Conservation (phyloP, 2,113 vertebrate genomes). For the Motacilla tschutschensis region DNA sequence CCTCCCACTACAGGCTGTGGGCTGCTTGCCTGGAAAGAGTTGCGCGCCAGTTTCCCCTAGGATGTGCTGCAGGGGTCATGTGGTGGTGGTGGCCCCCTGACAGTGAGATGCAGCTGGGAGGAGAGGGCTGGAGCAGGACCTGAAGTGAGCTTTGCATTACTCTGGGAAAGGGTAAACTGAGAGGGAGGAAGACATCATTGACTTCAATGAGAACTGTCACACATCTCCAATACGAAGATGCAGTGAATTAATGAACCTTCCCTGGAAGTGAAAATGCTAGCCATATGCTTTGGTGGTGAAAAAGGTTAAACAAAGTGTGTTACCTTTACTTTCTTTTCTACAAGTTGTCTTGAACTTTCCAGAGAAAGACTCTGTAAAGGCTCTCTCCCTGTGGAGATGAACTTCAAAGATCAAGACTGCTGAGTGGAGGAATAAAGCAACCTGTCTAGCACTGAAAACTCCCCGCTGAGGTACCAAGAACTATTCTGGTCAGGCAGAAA, state of each 20-base stretch:
- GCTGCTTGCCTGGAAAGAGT: background rate
- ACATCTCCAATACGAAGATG: background rate
- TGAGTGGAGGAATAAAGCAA: background rate
- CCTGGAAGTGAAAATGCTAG: background rate
- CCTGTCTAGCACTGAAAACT: background rate
- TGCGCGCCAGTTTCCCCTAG: background rate
- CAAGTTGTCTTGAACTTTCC: background rate
- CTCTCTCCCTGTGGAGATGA: background rate
- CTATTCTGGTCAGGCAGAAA: background rate
- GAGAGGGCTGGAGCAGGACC: background rate
- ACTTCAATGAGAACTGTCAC: background rate
- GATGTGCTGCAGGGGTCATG: fast-evolving
- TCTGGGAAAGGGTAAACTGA: background rate
- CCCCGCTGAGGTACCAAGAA: background rate
- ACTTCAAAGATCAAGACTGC: background rate
- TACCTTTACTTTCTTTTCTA: background rate
- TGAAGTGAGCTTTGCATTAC: background rate
- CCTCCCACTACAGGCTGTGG: background rate
- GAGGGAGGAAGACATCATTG: background rate
- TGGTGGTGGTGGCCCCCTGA: background rate
- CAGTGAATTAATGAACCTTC: background rate
- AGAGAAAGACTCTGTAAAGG: background rate
- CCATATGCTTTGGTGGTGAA: background rate
- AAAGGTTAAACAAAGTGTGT: background rate
- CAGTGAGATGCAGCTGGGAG: background rate